phyloP scores from a whole-genome alignment of 2,797 vertebrate genomes.

The Carapus acus region DNA sequence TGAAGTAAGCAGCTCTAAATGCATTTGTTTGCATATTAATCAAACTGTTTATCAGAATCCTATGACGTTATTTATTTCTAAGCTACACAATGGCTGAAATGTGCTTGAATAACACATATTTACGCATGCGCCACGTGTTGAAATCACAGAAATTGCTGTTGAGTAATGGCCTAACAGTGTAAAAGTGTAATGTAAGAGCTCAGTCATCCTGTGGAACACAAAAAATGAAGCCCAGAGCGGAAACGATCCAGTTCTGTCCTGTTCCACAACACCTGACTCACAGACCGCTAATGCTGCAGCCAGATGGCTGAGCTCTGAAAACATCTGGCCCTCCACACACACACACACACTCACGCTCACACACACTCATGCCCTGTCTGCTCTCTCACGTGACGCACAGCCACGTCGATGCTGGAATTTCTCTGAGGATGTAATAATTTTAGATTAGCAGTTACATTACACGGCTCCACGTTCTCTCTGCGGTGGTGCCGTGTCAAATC shows the following conservation, averaged over 20 bases:
- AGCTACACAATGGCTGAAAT: too few relatives aligned
- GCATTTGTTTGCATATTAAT: slow-evolving; percentile 1
- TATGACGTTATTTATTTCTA: too few relatives aligned
- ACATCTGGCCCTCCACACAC: slow-evolving; percentile 64
- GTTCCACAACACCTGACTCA: slow-evolving; percentile 65
- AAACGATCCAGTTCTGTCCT: slow-evolving; percentile 48
- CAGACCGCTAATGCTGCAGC: slow-evolving; percentile 57
- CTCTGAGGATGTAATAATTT: slow-evolving; percentile 56
- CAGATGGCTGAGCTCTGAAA: slow-evolving; percentile 67
- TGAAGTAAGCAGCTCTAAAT: too few relatives aligned
- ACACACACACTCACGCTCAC: slow-evolving; percentile 8
- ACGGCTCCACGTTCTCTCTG: slow-evolving; percentile 8
- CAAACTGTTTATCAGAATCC: too few relatives aligned
- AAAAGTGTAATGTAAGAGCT: slow-evolving; percentile 18
- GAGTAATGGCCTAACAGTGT: neutral
- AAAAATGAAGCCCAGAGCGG: slow-evolving; percentile 23
- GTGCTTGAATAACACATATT: too few relatives aligned
- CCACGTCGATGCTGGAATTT: slow-evolving; percentile 27
- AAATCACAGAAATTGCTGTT: neutral
- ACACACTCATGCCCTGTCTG: neutral
- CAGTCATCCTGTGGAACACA: slow-evolving; percentile 40
- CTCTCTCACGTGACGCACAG: slow-evolving; percentile 23
- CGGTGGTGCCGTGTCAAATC: neutral
- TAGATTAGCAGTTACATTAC: slow-evolving; percentile 23
- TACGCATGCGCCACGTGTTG: too few relatives aligned